Evolutionary conservation across 2,797 vertebrate species (phyloP), one percentile per base, ranked within the genome.

Genomic region (Pogoniulus pusillus): DNA sequence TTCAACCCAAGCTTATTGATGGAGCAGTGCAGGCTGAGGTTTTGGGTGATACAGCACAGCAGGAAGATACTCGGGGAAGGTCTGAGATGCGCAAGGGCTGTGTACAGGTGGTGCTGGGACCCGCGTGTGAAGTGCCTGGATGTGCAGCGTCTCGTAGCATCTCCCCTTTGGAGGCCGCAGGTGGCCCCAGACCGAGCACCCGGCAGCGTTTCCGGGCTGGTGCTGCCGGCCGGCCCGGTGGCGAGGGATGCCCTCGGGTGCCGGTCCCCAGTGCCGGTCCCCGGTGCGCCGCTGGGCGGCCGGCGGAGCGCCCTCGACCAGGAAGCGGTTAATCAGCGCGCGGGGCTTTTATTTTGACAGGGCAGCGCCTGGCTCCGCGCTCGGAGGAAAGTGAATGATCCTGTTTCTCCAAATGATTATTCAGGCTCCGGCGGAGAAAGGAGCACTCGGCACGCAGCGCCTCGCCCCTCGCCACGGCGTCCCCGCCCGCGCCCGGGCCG

Each of bases 261-360:
- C 7, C 43, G 41, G 41, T 41, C 23, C 58, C 16, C 76, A 92
- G 95, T 85, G 83, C 82, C 64, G 93, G 92, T 94, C 92, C 94
- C 87, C 94, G 87, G 74, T 86, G 95, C 95, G 91, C 96, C 95
- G 51, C 96, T 96, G 97, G 93, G 95, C 96, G 96, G 97, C 96
- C 84, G 93, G 95, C 91, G 93, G 89, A 94, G 94, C 93, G 85
- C 90, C 82, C 86, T 89, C 91, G 95, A 91, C 86, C 68, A 94
- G 95, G 92, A 95, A 95, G 96, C 89, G 88, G 94, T 95, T 81
- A 90, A 93, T 85, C 53, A 37, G 89, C 66, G 86, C 63, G 93
- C 93, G 94, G 96, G 96, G 96, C 96, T 97, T 93, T 97, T 97
- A 97, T 97, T 97, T 97, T 97, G 97, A 97, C 97, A 97, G 95